Percentiles rank a stretch among this genome's conserved stretches.
Evolutionary conservation across 1,140 invertebrate species (phyloP).

Genomic region (Linepithema humile): DNA sequence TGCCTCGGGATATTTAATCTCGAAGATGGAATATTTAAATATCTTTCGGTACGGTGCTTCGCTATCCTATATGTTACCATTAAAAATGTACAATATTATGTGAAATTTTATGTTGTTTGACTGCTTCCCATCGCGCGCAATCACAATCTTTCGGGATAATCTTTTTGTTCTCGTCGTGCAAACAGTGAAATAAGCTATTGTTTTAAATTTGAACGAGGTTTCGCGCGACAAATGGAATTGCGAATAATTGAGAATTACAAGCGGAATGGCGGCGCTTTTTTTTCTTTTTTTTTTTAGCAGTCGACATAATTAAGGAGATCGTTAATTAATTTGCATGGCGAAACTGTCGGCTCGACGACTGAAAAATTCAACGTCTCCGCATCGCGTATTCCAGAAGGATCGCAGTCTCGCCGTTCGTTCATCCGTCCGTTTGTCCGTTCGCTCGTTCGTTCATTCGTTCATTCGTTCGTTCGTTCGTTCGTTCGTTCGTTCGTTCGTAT

Average conservation of each 20-base stretch:
- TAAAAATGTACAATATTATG: slow-evolving; percentile 7
- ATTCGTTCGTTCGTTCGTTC: too few relatives aligned
- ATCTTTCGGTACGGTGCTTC: background rate
- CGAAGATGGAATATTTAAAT: slow-evolving; percentile 54
- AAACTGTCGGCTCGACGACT: background rate
- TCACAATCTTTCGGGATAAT: background rate
- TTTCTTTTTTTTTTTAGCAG: too few relatives aligned
- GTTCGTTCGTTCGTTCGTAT: slow-evolving; percentile 25
- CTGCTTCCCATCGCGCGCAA: background rate
- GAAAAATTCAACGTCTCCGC: slow-evolving; percentile 56
- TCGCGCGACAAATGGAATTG: background rate
- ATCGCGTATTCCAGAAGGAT: slow-evolving; percentile 1
- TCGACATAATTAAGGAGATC: too few relatives aligned
- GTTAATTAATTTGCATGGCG: slow-evolving; percentile 52
- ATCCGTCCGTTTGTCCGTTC: too few relatives aligned
- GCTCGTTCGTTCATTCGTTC: too few relatives aligned
- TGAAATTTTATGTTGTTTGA: background rate
- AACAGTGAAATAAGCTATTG: background rate
- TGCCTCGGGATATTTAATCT: slow-evolving; percentile 49
- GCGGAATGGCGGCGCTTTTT: background rate
- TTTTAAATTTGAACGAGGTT: background rate
- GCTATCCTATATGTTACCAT: background rate
- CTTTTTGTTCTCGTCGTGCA: background rate
- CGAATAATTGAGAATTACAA: background rate
- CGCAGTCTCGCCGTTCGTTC: background rate